Evolutionary conservation across 2,888 invertebrate genomes (phyloP).

Genomic region (Pristionchus exspectatus): DNA sequence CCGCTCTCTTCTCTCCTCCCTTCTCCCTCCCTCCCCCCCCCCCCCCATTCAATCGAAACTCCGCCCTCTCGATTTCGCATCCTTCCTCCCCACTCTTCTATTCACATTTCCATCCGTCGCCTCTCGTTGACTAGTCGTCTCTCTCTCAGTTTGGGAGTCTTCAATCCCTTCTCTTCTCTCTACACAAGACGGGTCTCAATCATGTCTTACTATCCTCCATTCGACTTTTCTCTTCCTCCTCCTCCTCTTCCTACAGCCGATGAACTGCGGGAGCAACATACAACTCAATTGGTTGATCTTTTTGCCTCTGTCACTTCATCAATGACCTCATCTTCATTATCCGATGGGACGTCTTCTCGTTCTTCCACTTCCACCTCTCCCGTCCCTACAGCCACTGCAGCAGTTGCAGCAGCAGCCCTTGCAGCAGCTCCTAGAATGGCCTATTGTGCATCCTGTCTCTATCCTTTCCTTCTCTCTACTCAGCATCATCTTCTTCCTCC

Average conservation of each 20-base stretch:
- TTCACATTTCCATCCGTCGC: conserved; percentile 16
- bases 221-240: neutral
- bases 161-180: neutral
- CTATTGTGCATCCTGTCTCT: conserved; percentile 27
- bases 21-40: neutral
- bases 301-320: conserved; percentile 4
- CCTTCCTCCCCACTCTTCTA: neutral
- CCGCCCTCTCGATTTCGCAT: conserved; percentile 24
- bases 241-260: neutral
- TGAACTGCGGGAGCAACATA: neutral
- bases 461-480: neutral
- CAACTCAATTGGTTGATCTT: conserved; percentile 1
- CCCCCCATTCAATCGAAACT: neutral
- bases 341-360: neutral
- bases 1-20: neutral
- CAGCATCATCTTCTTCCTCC: neutral
- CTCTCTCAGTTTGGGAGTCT: neutral
- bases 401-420: neutral
- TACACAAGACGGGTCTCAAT: neutral
- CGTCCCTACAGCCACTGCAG: neutral
- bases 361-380: conserved; percentile 29
- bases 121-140: conserved; percentile 16
- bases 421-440: neutral
- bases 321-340: conserved; percentile 20
- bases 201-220: neutral